Conservation (phyloP, 2,113 vertebrate genomes). For the Anguilla rostrata region DNA sequence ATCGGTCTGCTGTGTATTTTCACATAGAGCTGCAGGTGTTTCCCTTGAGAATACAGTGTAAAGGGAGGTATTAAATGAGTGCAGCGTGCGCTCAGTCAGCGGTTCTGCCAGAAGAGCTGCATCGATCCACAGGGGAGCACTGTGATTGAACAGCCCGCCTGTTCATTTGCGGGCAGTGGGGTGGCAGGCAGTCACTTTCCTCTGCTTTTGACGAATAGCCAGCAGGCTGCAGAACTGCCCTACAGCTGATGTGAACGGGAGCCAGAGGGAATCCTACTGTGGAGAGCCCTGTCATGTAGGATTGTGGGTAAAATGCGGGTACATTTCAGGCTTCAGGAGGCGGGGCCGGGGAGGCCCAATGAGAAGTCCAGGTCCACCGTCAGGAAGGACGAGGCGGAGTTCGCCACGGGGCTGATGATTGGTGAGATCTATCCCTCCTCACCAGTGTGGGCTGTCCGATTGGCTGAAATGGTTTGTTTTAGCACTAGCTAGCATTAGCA, state of each 20-base stretch:
- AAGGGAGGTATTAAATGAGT: neutral
- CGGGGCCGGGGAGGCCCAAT: conserved; percentile 26
- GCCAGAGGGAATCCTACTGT: neutral
- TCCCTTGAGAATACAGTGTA: neutral
- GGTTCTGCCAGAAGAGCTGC: neutral
- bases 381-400: conserved; percentile 51
- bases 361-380: conserved; percentile 50
- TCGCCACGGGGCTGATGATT: conserved; percentile 76
- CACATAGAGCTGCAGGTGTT: neutral
- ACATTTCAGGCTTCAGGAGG: conserved; percentile 17
- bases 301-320: neutral
- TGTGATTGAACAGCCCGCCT: neutral
- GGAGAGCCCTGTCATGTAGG: neutral
- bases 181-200: neutral
- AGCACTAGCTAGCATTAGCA: neutral
- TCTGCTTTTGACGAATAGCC: neutral
- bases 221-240: neutral
- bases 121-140: neutral
- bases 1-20: neutral
- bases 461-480: neutral
- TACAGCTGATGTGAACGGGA: neutral
- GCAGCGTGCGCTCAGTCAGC: neutral
- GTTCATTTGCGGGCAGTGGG: neutral
- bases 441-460: neutral
- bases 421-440: conserved; percentile 64